A percentile compares a stretch with the other conserved stretches of the same genome.
Evolutionary conservation across 2,113 vertebrate genomes (phyloP).

Genomic region (Saguinus midas): DNA sequence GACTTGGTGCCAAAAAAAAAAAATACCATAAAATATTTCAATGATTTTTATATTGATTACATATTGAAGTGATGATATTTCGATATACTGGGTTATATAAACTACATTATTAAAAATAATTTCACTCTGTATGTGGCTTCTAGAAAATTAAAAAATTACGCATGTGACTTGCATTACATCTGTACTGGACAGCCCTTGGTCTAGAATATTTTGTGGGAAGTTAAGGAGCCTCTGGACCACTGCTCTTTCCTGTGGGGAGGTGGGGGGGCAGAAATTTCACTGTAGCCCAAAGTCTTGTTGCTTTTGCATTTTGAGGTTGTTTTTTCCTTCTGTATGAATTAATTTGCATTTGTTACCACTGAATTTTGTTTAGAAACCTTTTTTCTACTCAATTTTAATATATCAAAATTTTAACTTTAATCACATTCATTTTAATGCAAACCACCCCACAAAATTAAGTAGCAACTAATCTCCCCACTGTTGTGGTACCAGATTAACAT

Average conservation of each 20-base stretch:
- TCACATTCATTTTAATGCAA: not conserved
- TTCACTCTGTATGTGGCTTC: not conserved
- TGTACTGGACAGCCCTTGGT: not conserved
- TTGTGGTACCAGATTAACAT: not conserved
- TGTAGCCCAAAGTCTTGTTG: not conserved
- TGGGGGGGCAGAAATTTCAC: not conserved
- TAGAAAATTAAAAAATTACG: not conserved
- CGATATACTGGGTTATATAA: not conserved
- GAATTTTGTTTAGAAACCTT: constrained; percentile 31
- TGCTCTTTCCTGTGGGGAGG: not conserved
- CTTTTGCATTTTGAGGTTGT: not conserved
- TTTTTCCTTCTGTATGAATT: not conserved
- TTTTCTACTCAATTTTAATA: not conserved
- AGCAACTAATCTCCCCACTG: not conserved
- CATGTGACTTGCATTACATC: not conserved
- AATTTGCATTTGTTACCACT: not conserved
- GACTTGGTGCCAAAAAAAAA: not conserved
- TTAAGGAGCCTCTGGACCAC: not conserved
- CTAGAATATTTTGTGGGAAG: not conserved
- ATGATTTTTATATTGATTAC: not conserved
- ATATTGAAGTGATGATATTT: not conserved
- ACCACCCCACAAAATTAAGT: not conserved
- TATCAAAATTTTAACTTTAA: not conserved
- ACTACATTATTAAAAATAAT: not conserved
- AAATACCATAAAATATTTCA: not conserved